These are phyloP conservation scores for Cherax quadricarinatus DNA, from an alignment of 1,140 invertebrate genomes.

Conservation along the genomic window DNA sequence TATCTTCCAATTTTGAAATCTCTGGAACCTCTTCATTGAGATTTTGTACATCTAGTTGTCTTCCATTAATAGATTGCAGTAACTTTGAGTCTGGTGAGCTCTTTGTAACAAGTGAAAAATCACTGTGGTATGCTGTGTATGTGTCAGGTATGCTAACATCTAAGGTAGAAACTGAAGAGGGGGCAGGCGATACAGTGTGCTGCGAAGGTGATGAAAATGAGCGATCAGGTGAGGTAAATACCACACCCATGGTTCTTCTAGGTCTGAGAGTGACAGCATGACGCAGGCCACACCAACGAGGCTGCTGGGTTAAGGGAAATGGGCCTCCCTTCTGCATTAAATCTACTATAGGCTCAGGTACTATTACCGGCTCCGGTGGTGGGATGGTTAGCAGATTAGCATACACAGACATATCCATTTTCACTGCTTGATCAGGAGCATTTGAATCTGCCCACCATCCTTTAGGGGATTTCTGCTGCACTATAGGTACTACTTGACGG, in stretches of 20 bases:
- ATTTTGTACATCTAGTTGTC: not conserved
- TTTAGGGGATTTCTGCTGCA: constrained; percentile 30
- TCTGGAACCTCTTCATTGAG: not conserved
- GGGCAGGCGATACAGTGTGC: not conserved
- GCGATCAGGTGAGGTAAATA: not conserved
- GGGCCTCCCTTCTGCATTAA: not conserved
- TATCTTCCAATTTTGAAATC: not conserved
- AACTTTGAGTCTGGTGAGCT: not conserved
- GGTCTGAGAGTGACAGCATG: constrained; percentile 19
- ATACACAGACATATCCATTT: constrained; percentile 54
- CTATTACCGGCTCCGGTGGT: constrained; percentile 36
- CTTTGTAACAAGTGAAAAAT: not conserved
- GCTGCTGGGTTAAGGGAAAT: not conserved
- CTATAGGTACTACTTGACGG: constrained; percentile 28
- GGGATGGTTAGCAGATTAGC: constrained; percentile 22
- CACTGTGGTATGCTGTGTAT: not conserved
- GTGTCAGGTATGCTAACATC: not conserved
- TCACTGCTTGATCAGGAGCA: constrained; percentile 47
- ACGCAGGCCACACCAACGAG: constrained; percentile 20
- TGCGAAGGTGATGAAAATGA: not conserved
- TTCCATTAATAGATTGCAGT: not conserved
- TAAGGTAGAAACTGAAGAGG: not conserved
- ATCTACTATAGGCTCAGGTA: constrained; percentile 34
- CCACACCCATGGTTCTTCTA: not conserved
- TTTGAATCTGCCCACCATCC: constrained; percentile 49